Conservation (phyloP, 2,888 invertebrate genomes). For the Atethmia centrago region DNA sequence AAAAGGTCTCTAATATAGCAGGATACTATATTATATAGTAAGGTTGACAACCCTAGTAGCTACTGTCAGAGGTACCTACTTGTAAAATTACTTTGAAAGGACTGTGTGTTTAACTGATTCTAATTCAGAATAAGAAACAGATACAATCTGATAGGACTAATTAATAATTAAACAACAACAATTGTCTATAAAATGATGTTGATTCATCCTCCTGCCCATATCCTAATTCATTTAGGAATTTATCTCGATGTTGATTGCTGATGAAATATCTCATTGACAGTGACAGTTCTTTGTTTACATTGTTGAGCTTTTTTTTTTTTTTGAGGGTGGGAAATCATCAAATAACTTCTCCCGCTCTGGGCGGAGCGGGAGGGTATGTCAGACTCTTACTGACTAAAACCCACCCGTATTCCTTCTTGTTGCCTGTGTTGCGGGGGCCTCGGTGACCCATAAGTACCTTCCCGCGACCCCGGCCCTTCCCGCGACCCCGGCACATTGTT, state of each 20-base stretch:
- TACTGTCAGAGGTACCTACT: neutral
- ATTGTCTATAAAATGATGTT: neutral
- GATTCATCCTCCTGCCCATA: neutral
- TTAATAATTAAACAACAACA: neutral
- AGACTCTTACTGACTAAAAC: no score
- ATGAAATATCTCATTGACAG: neutral
- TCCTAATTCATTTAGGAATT: neutral
- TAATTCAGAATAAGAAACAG: neutral
- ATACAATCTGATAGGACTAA: neutral
- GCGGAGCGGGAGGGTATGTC: no score
- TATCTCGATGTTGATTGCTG: neutral
- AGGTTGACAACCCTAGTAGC: neutral
- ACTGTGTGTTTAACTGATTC: neutral
- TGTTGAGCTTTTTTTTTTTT: neutral
- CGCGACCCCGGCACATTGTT: no score
- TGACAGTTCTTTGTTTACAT: neutral
- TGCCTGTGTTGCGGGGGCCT: no score
- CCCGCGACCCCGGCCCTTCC: no score
- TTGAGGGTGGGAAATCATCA: no score
- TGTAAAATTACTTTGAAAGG: neutral
- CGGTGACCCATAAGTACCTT: no score
- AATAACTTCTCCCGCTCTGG: no score
- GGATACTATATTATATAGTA: no score
- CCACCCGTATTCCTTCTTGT: no score
- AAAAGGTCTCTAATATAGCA: no score